These are phyloP conservation scores for Channallabes apus DNA, from an alignment of 2,797 vertebrate genomes.

Conservation along the genomic window DNA sequence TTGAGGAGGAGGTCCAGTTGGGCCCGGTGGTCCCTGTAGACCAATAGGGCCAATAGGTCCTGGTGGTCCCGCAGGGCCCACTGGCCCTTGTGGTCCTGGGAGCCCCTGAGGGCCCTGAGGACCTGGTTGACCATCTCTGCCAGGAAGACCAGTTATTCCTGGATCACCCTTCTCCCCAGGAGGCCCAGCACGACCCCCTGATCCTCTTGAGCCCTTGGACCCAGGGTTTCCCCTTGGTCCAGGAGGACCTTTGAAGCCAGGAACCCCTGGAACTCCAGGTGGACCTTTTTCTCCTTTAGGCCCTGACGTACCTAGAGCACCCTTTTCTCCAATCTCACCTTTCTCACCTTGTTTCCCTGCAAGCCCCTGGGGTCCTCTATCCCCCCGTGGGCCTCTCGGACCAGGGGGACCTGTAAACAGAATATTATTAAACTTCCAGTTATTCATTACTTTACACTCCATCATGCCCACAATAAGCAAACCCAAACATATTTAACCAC, in stretches of 20 bases:
- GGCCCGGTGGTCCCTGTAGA: constrained; percentile 81
- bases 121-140: constrained; percentile 84
- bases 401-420: constrained; percentile 86
- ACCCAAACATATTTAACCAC: constrained; percentile 18
- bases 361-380: constrained; percentile 87
- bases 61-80: constrained; percentile 81
- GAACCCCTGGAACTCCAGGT: constrained; percentile 75
- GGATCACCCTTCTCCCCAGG: constrained; percentile 87
- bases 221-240: constrained; percentile 85
- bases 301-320: constrained; percentile 80
- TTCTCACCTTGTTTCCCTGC: constrained; percentile 84
- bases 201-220: constrained; percentile 89
- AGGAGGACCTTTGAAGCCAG: constrained; percentile 83
- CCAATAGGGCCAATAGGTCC: constrained; percentile 87
- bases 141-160: constrained; percentile 80
- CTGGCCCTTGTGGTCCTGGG: constrained; percentile 82
- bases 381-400: constrained; percentile 89
- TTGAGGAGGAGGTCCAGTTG: constrained; percentile 65
- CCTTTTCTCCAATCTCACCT: constrained; percentile 93
- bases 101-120: constrained; percentile 81
- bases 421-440: background rate
- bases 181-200: constrained; percentile 85
- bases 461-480: background rate
- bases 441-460: background rate
- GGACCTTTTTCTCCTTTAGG: constrained; percentile 86